Base-by-base conservation (phyloP, 2,888 invertebrate genomes). In the Mechanitis messenoides region DNA sequence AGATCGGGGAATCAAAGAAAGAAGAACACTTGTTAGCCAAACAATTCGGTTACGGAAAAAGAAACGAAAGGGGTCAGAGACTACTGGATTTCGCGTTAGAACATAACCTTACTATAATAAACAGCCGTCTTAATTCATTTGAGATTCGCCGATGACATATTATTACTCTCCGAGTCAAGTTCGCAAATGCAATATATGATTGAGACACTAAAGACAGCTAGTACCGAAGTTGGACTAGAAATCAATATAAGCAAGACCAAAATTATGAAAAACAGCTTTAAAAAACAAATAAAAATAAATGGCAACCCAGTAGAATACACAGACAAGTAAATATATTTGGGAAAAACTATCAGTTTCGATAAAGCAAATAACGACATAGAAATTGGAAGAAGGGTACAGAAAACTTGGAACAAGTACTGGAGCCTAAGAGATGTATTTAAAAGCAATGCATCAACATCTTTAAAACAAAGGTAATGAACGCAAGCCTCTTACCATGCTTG, bases 1-100 rank as follows among this genome's bases (percentile, higher is more conserved):
- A 60, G 58, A 60, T 65, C 11, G 65, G 63, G 1, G 55, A 53
- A 42, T 38, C 58, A 2, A 58, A 42, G 55, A 4, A 42, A 58
- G 42, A 63, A n/a, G 60, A 62, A 59, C 9, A 33, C 3, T 11
- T 60, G 35, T 38, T 62, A 9, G 59, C 61, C 55, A 56, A 53
- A 58, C 60, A 47, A 45, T 57, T 56, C 50, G 63, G 66, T 1
- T 64, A 63, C n/a, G 66, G 63, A 4, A 46, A 31, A 11, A 33
- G 60, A 33, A 60, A 60, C 9, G 3, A 35, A 12, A 55, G 60
- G 33, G 60, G 60, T n/a, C 6, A 33, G 9, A 55, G 46, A 38
- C 55, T 60, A 35, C 4, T 35, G 5, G 35, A 35, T 35, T 35
- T 35, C 5, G 35, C 35, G 35, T 5, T 35, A 1, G 4, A 35